Evolutionary conservation across 2,888 invertebrate genomes (phyloP).

Genomic region (Steromphala cineraria): DNA sequence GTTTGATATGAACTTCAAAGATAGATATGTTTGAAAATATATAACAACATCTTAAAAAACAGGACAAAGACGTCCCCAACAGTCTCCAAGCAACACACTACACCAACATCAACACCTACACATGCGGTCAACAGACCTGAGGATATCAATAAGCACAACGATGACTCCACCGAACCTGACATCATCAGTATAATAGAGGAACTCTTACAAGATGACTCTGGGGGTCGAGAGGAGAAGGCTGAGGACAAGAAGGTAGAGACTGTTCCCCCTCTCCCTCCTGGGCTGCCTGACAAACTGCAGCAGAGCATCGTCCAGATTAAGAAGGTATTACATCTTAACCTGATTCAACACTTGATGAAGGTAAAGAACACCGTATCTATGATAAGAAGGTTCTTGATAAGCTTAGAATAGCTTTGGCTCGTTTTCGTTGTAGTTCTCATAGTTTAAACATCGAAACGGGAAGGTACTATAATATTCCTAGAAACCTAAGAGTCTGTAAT

Average conservation of each 20-base stretch:
- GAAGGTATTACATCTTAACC: too few species aligned
- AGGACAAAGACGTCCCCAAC: conserved; percentile 69
- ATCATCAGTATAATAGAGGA: conserved; percentile 53
- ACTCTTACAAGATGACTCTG: conserved; percentile 63
- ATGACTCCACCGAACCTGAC: conserved; percentile 34
- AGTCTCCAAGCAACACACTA: conserved; percentile 67
- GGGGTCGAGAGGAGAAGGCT: conserved; percentile 69
- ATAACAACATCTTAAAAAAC: background rate
- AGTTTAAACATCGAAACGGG: too few species aligned
- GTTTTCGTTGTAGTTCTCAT: too few species aligned
- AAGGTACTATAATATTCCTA: too few species aligned
- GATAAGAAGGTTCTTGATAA: too few species aligned
- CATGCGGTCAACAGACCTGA: conserved; percentile 15
- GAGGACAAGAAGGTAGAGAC: conserved; percentile 47
- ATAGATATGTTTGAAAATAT: too few species aligned
- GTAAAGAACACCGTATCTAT: too few species aligned
- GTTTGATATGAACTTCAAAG: too few species aligned
- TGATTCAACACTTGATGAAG: too few species aligned
- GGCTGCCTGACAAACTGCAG: conserved; percentile 76
- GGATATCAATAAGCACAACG: background rate
- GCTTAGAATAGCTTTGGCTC: too few species aligned
- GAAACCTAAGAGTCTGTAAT: too few species aligned
- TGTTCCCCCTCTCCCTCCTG: conserved; percentile 72
- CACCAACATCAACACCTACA: conserved; percentile 36
- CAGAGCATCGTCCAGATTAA: conserved; percentile 77